These are phyloP conservation scores for Acleris sparsana DNA, from an alignment of 2,888 invertebrate species.

Conservation along the genomic window DNA sequence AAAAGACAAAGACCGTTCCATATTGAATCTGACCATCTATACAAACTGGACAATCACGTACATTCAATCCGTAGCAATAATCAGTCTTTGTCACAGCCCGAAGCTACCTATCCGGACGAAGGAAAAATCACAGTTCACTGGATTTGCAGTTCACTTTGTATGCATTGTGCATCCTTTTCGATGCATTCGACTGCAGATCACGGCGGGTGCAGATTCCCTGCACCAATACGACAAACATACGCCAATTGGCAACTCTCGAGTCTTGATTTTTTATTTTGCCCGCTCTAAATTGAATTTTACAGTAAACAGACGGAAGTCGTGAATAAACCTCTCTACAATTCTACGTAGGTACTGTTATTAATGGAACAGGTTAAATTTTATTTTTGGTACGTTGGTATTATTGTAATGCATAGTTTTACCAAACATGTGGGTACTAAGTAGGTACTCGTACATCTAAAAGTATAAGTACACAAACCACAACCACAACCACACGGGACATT, in stretches of 20 bases:
- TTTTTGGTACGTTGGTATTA: too few species aligned
- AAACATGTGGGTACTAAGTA: too few species aligned
- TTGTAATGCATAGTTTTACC: too few species aligned
- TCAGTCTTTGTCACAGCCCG: slow-evolving; percentile 58
- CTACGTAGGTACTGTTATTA: too few species aligned
- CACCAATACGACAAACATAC: slow-evolving; percentile 71
- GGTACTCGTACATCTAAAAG: too few species aligned
- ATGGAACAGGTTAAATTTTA: too few species aligned
- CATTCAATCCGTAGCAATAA: slow-evolving; percentile 47
- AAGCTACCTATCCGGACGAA: slow-evolving; percentile 42
- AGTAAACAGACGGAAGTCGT: neutral
- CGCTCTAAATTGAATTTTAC: slow-evolving; percentile 52
- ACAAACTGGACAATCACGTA: slow-evolving; percentile 40
- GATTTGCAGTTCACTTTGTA: slow-evolving; percentile 65
- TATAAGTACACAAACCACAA: too few species aligned
- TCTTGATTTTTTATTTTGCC: slow-evolving; percentile 61
- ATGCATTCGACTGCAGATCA: slow-evolving; percentile 66
- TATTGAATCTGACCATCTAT: slow-evolving; percentile 2
- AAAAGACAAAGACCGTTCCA: too few species aligned
- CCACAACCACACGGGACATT: too few species aligned
- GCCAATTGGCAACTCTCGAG: slow-evolving; percentile 62
- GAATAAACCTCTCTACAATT: too few species aligned
- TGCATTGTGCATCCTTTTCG: slow-evolving; percentile 66
- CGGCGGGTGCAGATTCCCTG: slow-evolving; percentile 49
- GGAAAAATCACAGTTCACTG: slow-evolving; percentile 68